Base-by-base conservation (phyloP, 2,113 vertebrate genomes). In the Gymnocephalus cernua region DNA sequence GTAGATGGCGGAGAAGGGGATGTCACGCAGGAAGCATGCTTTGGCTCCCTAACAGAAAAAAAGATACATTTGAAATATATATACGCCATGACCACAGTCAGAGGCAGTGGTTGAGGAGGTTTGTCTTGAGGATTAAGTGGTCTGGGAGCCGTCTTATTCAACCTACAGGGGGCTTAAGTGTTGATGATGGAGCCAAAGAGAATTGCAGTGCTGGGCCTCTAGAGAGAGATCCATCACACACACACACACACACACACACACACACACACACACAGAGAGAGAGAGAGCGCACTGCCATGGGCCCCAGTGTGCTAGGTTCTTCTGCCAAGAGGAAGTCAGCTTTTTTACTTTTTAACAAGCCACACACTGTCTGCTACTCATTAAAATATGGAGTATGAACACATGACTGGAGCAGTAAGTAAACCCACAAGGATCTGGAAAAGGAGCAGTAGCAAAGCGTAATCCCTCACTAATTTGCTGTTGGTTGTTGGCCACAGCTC, bases 1-100 rank as follows among this genome's bases (percentile, higher is more conserved):
- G 95, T 99, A 99, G 94, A 99, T 99, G 58, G 97, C 97, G n/a
- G 98, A 99, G 95, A 99, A 99, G 92, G 98, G 98, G 96, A 99
- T 97, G 96, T 99, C 98, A 93, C 98, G 96, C 90, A 99, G 96
- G 92, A 99, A 99, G 93, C 97, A 99, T 0, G 98, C 98, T 95
- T 99, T 99, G 93, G 97, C 98, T 94, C 98, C 98, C 98, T 99
- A 90, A 91, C 87, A 92, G 62, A 66, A 62, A 79, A 72, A 64
- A 48, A 44, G 21, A 64, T 47, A 19, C 45, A 15, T 50, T 73
- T 23, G 38, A 29, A 75, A 58, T 53, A 75, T 45, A 84, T 9
- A 74, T 58, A 71, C 3, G 83, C 64, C 51, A 29, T 32, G 48
- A 23, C 6, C n/a, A 32, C 25, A 68, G 64, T 50, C 53, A 77